Base-by-base conservation (phyloP, 2,797 vertebrate genomes). In the Halcyon leucocephala region DNA sequence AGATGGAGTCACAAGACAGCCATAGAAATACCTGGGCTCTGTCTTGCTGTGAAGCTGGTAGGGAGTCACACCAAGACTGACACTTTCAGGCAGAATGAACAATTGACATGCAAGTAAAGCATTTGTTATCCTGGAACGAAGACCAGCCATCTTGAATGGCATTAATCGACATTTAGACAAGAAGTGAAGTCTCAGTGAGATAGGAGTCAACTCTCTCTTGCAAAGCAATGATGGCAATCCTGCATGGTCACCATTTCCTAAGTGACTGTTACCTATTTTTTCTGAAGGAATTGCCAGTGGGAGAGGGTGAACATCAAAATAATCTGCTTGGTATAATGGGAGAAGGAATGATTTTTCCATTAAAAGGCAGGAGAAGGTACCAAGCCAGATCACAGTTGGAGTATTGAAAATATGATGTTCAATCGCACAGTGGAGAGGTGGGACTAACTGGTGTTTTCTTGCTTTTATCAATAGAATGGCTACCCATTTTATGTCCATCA, bases 351-450 rank as follows among this genome's bases (percentile, higher is more conserved):
- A 17, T 49, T 80, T 66, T 90, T 52, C 71, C 39, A 49, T 19
- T 49, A 2, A 44, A 77, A 64, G 12, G n/a, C 60, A 79, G 49
- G 69, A 82, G 55, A 85, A 4, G 6, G 12, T 26, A 66, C 12
- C 14, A 46, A 84, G 51, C 10, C 3, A 19, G 22, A 42, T 77
- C 14, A 41, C 28, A 77, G 48, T 0, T 33, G 16, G 6, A 29
- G 3, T 58, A 22, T 6, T 82, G 69, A 73, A 82, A 87, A 77
- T 0, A 0, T 42, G 20, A 28, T 64, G 28, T 60, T 74, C 19
- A 28, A 5, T 26, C 65, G 26, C 6, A 21, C 21, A 57, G 37
- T 0, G 2, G 35, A 0, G 0, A 85, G 39, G 19, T 48, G 22
- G 48, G 37, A 76, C 6, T 44, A 57, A n/a, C n/a, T 26, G 8